Evolutionary conservation across 2,888 invertebrate genomes (phyloP), one percentile per base, ranked within the genome.

Genomic region (Synergus itoensis): DNA sequence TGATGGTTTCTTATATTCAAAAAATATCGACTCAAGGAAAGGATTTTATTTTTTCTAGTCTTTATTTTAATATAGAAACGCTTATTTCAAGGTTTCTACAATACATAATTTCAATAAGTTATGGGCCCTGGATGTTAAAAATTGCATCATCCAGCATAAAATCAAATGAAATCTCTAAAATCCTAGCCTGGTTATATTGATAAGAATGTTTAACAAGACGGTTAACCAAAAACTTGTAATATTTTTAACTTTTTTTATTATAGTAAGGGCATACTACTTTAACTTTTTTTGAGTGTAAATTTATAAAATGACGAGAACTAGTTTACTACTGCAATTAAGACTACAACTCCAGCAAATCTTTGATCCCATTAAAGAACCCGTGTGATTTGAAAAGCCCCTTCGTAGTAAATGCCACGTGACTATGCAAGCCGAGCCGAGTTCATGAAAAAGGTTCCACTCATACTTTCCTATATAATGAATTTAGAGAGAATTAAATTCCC

Each of bases 291-390:
- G 21, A 21, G 21, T 36, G 36, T 36, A 36, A 36, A 36, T 36
- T 36, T 2, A 36, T 36, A 36, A n/a, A 48, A 53, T n/a, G 1
- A 53, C n/a, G n/a, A 3, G 9, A 53, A 53, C 53, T 53, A 53
- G 53, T 53, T 53, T 57, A 18, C 9, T 18, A 18, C 57, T 7
- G 18, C 57, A 57, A 18, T 57, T 57, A 57, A 63, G 62, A 21
- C 48, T 48, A 36, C 14, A 18, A n/a, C 60, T 62, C 65, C 48
- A 77, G 40, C 62, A 28, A 28, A 79, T 84, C 83, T 83, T 79
- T 84, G 85, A 87, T 86, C 84, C 85, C 84, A 86, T 88, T 87
- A 87, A 81, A 82, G 82, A 82, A 83, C 82, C 78, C 82, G 40
- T 78, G 4, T 57, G 57, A 57, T 0, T 18, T 57, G 80, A 85